Evolutionary conservation across 2,888 invertebrate genomes (phyloP).

Genomic region (Melinaea menophilus): DNA sequence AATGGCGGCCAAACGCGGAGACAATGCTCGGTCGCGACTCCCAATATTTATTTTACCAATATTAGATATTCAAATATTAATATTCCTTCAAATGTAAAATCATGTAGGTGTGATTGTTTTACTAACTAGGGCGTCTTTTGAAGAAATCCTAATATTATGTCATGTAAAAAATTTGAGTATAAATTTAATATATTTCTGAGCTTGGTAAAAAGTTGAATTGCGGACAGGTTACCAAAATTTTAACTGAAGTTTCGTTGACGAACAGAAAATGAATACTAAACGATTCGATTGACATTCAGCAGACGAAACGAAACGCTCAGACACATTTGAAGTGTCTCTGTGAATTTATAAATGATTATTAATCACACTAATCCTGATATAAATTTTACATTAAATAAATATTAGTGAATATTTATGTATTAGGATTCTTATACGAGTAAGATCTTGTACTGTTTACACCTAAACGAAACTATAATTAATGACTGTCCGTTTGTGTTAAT

Average conservation of each 20-base stretch:
- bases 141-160: too few relatives aligned
- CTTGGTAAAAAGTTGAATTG: too few relatives aligned
- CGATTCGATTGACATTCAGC: slow-evolving; percentile 13
- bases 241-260: not conserved
- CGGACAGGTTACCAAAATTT: slow-evolving; percentile 3
- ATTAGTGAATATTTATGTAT: not conserved
- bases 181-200: too few relatives aligned
- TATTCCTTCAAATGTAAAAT: too few relatives aligned
- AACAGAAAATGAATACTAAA: slow-evolving; percentile 13
- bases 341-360: not conserved
- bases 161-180: too few relatives aligned
- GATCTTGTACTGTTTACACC: not conserved
- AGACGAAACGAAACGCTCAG: not conserved
- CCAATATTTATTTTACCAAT: slow-evolving; percentile 70
- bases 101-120: too few relatives aligned
- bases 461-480: too few relatives aligned
- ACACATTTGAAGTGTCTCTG: not conserved
- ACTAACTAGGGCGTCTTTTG: too few relatives aligned
- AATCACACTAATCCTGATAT: not conserved
- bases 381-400: too few relatives aligned
- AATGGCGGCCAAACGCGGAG: slow-evolving; percentile 42
- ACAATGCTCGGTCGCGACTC: slow-evolving; percentile 56
- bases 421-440: not conserved
- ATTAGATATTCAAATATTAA: too few relatives aligned
- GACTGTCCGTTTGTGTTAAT: too few relatives aligned